A percentile compares a stretch with the other conserved stretches of the same genome.
Evolutionary conservation across 2,113 vertebrate genomes (phyloP).

Genomic region (Petaurus breviceps): DNA sequence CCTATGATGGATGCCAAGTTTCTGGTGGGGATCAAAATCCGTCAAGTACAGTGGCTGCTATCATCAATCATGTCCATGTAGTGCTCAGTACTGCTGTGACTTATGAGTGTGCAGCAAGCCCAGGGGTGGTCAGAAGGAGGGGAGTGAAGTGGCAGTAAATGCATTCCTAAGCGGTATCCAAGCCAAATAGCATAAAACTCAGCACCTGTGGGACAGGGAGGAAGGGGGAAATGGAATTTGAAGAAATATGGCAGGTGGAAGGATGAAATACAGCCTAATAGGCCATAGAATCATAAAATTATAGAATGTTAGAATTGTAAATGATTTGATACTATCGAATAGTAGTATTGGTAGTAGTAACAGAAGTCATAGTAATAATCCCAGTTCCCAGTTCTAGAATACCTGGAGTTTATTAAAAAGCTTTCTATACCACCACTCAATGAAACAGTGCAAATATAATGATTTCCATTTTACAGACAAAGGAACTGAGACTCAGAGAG

Average conservation of each 20-base stretch:
- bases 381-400: background rate
- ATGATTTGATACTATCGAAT: background rate
- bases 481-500: background rate
- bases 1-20: constrained; percentile 75
- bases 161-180: background rate
- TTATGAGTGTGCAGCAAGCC: constrained; percentile 41
- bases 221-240: background rate
- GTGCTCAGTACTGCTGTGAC: constrained; percentile 43
- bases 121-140: constrained; percentile 36
- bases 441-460: background rate
- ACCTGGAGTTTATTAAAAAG: background rate
- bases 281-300: background rate
- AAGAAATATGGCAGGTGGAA: background rate
- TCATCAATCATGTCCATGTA: constrained; percentile 71
- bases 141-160: background rate
- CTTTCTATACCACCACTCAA: background rate
- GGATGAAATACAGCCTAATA: background rate
- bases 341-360: background rate
- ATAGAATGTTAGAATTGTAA: background rate
- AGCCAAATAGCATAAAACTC: constrained; percentile 20
- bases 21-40: constrained; percentile 77
- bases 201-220: background rate
- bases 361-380: background rate
- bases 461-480: background rate
- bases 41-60: constrained; percentile 64